Percentiles rank a stretch among this genome's conserved stretches.
These are phyloP conservation scores for Neolamprologus tretocephalus DNA, from an alignment of 2,113 vertebrate species.

Conservation along the genomic window DNA sequence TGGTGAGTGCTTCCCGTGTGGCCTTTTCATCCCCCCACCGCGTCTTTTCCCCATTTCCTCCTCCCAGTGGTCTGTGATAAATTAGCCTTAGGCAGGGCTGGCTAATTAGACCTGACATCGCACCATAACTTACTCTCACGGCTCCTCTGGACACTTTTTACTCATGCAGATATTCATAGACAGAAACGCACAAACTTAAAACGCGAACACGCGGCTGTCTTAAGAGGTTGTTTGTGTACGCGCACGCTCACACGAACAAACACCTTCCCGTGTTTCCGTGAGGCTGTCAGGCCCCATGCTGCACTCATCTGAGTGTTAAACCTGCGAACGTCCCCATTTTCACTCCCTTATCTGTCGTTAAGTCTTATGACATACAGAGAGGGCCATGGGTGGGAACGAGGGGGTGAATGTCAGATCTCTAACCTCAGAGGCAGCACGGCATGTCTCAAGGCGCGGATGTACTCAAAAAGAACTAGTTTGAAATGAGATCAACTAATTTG, in stretches of 20 bases:
- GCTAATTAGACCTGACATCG: constrained; percentile 68
- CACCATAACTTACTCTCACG: constrained; percentile 31
- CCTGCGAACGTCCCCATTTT: not conserved
- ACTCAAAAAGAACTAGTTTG: not conserved
- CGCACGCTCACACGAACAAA: not conserved
- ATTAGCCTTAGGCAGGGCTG: constrained; percentile 52
- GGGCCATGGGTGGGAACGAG: not conserved
- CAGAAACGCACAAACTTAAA: not conserved
- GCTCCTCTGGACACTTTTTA: constrained; percentile 10
- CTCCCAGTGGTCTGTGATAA: constrained; percentile 53
- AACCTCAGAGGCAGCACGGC: not conserved
- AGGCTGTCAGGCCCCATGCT: not conserved
- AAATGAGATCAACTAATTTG: not conserved
- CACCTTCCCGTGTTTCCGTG: not conserved
- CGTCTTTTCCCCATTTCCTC: not conserved
- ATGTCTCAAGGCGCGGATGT: not conserved
- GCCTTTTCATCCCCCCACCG: constrained; percentile 22
- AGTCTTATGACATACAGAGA: not conserved
- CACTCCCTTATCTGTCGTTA: not conserved
- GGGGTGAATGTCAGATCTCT: not conserved
- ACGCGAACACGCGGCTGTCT: not conserved
- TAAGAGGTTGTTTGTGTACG: not conserved
- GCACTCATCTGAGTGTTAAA: not conserved
- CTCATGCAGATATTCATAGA: constrained; percentile 4
- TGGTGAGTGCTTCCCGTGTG: constrained; percentile 27